Conservation (phyloP, 35 echinoderm and acorn worm species). For the Patiria miniata region DNA sequence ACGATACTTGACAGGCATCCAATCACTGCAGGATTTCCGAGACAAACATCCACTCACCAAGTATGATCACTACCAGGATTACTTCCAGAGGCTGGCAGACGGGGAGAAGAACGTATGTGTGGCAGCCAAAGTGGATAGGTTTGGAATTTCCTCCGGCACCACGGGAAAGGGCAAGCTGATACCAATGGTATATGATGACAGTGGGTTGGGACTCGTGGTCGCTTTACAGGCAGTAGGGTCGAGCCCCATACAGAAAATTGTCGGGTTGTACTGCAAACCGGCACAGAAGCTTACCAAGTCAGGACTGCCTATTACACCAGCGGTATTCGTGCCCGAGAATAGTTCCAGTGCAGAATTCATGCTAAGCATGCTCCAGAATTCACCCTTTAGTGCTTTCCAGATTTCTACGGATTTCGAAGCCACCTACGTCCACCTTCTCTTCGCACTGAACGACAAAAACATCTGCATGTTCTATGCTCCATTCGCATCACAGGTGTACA, state of each 20-base stretch:
- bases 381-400: slow-evolving; percentile 41
- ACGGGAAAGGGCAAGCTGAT: slow-evolving; percentile 54
- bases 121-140: background rate
- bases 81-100: slow-evolving; percentile 45
- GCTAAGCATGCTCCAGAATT: background rate
- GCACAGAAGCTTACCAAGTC: background rate
- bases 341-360: background rate
- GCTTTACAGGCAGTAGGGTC: background rate
- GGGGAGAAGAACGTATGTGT: slow-evolving; percentile 69
- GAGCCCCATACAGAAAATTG: slow-evolving; percentile 40
- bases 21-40: slow-evolving; percentile 47
- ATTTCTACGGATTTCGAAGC: slow-evolving; percentile 60
- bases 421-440: slow-evolving; percentile 67
- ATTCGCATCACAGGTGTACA: slow-evolving; percentile 45
- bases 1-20: slow-evolving; percentile 25
- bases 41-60: slow-evolving; percentile 58
- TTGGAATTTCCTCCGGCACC: slow-evolving; percentile 61
- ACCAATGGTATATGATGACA: background rate
- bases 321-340: background rate
- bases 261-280: slow-evolving; percentile 31
- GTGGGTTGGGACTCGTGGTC: too few relatives aligned
- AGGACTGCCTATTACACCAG: slow-evolving; percentile 23
- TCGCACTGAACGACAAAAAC: slow-evolving; percentile 51
- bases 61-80: slow-evolving; percentile 64
- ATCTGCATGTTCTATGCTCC: background rate